phyloP scores from a whole-genome alignment of 2,888 invertebrate species.

The Drosophila koepferae region DNA sequence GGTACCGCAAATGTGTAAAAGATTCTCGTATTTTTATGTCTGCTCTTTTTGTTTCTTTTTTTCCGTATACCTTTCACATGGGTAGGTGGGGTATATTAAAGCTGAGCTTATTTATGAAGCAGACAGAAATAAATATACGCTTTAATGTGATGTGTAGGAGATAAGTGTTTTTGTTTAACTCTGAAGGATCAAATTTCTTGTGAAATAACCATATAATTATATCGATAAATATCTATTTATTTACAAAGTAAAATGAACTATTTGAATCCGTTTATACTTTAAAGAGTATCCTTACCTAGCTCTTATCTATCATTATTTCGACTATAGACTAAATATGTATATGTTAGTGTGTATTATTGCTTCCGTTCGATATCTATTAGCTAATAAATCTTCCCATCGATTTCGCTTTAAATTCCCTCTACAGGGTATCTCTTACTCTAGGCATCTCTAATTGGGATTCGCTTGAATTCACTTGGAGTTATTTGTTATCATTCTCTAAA shows the following conservation, averaged over 20 bases:
- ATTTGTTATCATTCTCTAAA: constrained; percentile 32
- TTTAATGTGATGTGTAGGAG: not conserved
- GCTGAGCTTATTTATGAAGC: not conserved
- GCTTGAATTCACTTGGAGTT: not conserved
- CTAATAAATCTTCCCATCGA: too few relatives aligned
- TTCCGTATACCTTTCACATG: not conserved
- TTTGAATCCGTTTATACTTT: too few relatives aligned
- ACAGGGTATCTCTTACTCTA: not conserved
- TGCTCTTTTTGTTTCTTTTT: constrained; percentile 16
- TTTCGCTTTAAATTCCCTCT: too few relatives aligned
- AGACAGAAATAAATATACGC: not conserved
- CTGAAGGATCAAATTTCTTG: not conserved
- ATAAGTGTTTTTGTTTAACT: not conserved
- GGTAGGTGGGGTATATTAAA: not conserved
- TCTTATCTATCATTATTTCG: too few relatives aligned
- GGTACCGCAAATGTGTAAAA: constrained; percentile 41
- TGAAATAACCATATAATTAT: not conserved
- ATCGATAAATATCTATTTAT: not conserved
- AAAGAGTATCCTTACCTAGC: too few relatives aligned
- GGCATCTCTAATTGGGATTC: too few relatives aligned
- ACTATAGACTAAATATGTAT: too few relatives aligned
- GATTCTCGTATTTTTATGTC: constrained; percentile 46
- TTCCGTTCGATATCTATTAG: too few relatives aligned
- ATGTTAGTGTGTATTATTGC: too few relatives aligned
- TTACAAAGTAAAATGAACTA: too few relatives aligned